Percentiles rank a stretch among this genome's conserved stretches.
Evolutionary conservation across 2,113 vertebrate species (phyloP).

Genomic region (Atrichornis clamosus): DNA sequence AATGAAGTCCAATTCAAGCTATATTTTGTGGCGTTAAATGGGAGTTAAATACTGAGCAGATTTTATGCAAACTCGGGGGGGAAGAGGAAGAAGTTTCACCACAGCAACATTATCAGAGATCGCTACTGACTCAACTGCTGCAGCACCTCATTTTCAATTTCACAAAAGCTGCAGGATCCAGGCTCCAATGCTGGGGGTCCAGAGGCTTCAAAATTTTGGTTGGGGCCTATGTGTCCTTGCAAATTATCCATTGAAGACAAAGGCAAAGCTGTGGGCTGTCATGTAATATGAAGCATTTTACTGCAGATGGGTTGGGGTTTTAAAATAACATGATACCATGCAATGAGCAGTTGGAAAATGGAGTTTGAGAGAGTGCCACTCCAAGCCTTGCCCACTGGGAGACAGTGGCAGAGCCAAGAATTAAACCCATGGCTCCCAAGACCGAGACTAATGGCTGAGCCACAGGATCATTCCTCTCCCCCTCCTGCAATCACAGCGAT

Average conservation of each 20-base stretch:
- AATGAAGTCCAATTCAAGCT: neutral
- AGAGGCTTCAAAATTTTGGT: neutral
- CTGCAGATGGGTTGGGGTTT: slow-evolving; percentile 1
- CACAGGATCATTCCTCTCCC: neutral
- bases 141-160: slow-evolving; percentile 48
- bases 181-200: neutral
- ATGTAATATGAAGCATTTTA: neutral
- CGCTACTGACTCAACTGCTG: neutral
- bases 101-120: slow-evolving; percentile 40
- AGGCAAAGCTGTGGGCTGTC: neutral
- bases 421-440: slow-evolving; percentile 7
- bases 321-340: slow-evolving; percentile 31
- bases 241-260: slow-evolving; percentile 24
- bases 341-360: neutral
- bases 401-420: neutral
- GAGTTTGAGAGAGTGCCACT: neutral
- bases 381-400: neutral
- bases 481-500: neutral
- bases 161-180: slow-evolving; percentile 7
- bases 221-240: neutral
- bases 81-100: slow-evolving; percentile 22
- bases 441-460: neutral
- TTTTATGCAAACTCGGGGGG: neutral
- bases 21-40: slow-evolving; percentile 40
- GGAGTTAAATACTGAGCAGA: slow-evolving; percentile 3